phyloP scores from a whole-genome alignment of 1,140 invertebrate species.

The Holotrichia oblita region DNA sequence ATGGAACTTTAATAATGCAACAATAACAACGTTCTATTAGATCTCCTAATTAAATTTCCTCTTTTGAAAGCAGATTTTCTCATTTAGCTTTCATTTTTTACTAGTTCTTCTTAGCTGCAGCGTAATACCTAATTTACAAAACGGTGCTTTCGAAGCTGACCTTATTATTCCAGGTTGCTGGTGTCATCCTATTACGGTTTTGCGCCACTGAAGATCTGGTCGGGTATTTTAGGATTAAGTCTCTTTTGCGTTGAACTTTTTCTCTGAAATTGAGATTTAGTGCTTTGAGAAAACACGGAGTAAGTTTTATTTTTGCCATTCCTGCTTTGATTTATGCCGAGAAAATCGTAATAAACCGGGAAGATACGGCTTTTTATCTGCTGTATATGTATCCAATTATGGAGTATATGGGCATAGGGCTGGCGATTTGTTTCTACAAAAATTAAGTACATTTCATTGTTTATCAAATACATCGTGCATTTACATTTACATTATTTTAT shows the following conservation, averaged over 20 bases:
- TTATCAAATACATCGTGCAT: background rate
- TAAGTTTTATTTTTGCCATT: background rate
- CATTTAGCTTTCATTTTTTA: constrained; percentile 10
- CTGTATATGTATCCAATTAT: background rate
- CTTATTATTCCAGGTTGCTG: constrained; percentile 10
- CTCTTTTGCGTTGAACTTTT: background rate
- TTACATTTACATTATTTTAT: no score
- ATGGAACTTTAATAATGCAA: background rate
- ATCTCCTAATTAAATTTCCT: constrained; percentile 9
- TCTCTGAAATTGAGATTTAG: constrained; percentile 6
- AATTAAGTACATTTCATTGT: background rate
- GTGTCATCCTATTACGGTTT: constrained; percentile 16
- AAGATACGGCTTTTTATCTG: background rate
- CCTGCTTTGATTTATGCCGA: background rate
- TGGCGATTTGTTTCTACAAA: background rate
- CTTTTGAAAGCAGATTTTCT: constrained; percentile 14
- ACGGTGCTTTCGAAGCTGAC: constrained; percentile 10
- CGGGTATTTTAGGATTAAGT: background rate
- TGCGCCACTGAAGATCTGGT: background rate
- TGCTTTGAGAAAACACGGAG: background rate
- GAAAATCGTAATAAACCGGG: background rate
- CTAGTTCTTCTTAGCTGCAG: constrained; percentile 17
- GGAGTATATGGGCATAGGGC: background rate
- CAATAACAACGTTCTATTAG: background rate
- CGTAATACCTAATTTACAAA: constrained; percentile 13